Evolutionary conservation across 2,797 vertebrate genomes (phyloP).

Genomic region (Ispidina picta): DNA sequence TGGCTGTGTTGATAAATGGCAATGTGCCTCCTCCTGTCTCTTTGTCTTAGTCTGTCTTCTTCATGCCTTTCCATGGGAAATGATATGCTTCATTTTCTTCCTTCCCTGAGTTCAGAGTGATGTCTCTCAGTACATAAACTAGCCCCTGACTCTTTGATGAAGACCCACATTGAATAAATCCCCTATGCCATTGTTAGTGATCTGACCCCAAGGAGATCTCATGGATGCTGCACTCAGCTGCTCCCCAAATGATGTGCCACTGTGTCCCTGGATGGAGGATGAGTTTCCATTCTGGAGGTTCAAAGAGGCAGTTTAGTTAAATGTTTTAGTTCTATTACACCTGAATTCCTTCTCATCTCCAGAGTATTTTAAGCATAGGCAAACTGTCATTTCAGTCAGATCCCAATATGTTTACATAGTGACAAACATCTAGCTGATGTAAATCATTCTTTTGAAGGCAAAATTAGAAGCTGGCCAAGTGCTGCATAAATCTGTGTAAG

Average conservation of each 20-base stretch:
- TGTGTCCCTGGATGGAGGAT: background rate
- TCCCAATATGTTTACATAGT: background rate
- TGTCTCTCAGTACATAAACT: background rate
- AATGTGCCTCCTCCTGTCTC: background rate
- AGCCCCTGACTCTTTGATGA: background rate
- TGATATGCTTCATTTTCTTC: background rate
- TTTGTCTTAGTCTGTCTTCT: background rate
- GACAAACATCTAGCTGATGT: background rate
- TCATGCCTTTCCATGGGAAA: background rate
- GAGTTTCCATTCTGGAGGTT: background rate
- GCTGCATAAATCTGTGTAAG: background rate
- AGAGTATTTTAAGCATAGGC: background rate
- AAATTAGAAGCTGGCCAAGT: slow-evolving; percentile 2
- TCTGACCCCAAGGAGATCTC: background rate
- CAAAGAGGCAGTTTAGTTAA: background rate
- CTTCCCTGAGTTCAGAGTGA: background rate
- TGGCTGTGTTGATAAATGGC: background rate
- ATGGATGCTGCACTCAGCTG: background rate
- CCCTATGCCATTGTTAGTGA: background rate
- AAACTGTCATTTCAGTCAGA: background rate
- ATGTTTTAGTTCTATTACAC: background rate
- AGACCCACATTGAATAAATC: background rate
- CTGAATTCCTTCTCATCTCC: background rate
- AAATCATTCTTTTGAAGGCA: background rate
- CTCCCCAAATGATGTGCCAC: background rate